phyloP scores from a whole-genome alignment of 1,140 invertebrate genomes.

The Sycobia sp. region DNA sequence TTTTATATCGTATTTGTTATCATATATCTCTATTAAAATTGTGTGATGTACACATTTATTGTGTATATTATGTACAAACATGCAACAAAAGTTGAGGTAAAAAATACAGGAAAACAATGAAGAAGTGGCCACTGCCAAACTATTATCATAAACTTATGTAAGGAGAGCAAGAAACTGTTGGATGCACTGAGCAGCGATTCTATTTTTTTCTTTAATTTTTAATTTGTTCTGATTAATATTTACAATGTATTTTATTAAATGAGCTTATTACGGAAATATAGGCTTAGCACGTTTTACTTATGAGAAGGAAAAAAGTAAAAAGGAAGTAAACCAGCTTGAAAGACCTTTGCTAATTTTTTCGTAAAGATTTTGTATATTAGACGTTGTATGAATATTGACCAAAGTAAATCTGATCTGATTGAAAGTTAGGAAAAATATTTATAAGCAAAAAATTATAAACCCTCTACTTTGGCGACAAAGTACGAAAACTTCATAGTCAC shows the following conservation, averaged over 20 bases:
- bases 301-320: neutral
- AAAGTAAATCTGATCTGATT: slow-evolving; percentile 32
- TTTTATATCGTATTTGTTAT: slow-evolving; percentile 3
- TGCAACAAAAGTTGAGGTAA: slow-evolving; percentile 3
- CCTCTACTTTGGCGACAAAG: slow-evolving; percentile 3
- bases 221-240: slow-evolving; percentile 17
- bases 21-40: too few species aligned
- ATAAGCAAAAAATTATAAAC: slow-evolving; percentile 25
- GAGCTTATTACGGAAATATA: slow-evolving; percentile 6
- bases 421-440: slow-evolving; percentile 12
- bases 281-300: slow-evolving; percentile 21
- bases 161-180: neutral
- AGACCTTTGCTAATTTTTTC: slow-evolving; percentile 28
- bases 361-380: slow-evolving; percentile 9
- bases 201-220: neutral
- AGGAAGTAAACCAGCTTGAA: slow-evolving; percentile 26
- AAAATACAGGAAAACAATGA: slow-evolving; percentile 33
- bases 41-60: too few species aligned
- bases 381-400: slow-evolving; percentile 17
- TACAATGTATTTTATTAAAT: slow-evolving; percentile 7
- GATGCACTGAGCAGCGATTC: slow-evolving; percentile 1
- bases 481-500: neutral
- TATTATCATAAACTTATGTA: slow-evolving; percentile 7
- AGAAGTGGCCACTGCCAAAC: slow-evolving; percentile 51
- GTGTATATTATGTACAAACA: slow-evolving; percentile 5